Conservation (phyloP, 2,888 invertebrate species). For the Spilarctia lutea region DNA sequence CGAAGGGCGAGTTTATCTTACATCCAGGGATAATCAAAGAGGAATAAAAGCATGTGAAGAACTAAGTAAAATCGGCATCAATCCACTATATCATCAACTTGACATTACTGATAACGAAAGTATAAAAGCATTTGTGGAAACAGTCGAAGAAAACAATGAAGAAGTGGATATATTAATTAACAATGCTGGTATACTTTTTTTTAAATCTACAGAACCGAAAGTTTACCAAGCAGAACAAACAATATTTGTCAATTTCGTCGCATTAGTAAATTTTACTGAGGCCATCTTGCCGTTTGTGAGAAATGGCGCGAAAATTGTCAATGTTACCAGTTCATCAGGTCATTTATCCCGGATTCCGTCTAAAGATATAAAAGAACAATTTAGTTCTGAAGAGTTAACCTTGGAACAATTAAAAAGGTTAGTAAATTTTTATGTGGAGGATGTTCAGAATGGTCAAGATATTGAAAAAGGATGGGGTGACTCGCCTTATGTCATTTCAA, state of each 20-base stretch:
- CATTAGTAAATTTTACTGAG: conserved; percentile 81
- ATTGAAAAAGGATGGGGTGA: conserved; percentile 85
- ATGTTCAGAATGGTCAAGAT: conserved; percentile 69
- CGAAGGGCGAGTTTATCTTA: conserved; percentile 89
- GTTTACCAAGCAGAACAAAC: conserved; percentile 70
- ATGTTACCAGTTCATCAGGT: conserved; percentile 91
- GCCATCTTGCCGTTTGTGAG: conserved; percentile 89
- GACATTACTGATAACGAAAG: conserved; percentile 88
- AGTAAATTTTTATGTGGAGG: conserved; percentile 88
- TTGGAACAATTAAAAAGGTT: conserved; percentile 85
- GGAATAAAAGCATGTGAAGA: conserved; percentile 87
- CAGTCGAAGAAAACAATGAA: conserved; percentile 85
- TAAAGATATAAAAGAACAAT: conserved; percentile 75
- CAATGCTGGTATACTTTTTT: conserved; percentile 88
- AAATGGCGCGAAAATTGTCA: conserved; percentile 90
- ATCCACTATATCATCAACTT: conserved; percentile 88
- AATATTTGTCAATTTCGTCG: conserved; percentile 70
- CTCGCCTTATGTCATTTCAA: conserved; percentile 90
- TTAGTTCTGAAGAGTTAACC: conserved; percentile 83
- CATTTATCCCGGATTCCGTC: conserved; percentile 88
- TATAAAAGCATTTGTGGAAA: conserved; percentile 83
- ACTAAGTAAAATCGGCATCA: conserved; percentile 80
- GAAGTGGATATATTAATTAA: conserved; percentile 91
- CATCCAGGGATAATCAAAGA: conserved; percentile 87
- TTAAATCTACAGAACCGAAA: conserved; percentile 71